Percentiles rank a stretch among this genome's conserved stretches.
Conservation (phyloP, 2,113 vertebrate species). For the Amia ocellicauda region DNA sequence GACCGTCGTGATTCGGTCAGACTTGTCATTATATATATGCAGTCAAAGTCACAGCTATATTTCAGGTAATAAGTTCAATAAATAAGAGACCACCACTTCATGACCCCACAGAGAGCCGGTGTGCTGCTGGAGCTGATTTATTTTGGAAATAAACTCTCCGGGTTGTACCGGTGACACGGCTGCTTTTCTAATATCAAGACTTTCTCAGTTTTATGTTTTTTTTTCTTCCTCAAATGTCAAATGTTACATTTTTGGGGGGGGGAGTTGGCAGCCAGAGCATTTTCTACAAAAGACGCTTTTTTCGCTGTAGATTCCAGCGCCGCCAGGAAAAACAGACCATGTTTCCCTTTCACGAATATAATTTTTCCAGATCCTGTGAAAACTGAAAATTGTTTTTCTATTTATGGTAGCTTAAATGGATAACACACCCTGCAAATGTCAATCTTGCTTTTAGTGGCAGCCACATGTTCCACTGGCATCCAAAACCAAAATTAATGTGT, state of each 20-base stretch:
- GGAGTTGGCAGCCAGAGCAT: conserved; percentile 2
- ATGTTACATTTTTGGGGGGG: background rate
- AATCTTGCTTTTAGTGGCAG: background rate
- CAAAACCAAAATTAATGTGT: too few relatives aligned
- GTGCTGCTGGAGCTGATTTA: background rate
- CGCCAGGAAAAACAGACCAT: conserved; percentile 6
- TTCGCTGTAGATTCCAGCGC: background rate
- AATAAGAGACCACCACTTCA: background rate
- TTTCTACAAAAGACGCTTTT: background rate
- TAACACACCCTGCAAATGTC: background rate
- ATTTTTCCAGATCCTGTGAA: conserved; percentile 19
- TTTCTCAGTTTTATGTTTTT: background rate
- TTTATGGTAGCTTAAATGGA: conserved; percentile 13
- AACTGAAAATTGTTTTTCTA: conserved; percentile 19
- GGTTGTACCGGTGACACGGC: background rate
- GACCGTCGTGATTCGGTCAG: too few relatives aligned
- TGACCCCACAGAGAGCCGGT: background rate
- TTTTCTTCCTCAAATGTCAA: background rate
- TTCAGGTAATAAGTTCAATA: too few relatives aligned
- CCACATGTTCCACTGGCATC: too few relatives aligned
- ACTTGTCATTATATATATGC: too few relatives aligned
- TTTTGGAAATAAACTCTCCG: background rate
- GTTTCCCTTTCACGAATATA: conserved; percentile 11
- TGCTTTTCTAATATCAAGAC: background rate
- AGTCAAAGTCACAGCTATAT: too few relatives aligned